Base-by-base conservation (phyloP, 2,113 vertebrate species). In the Ploceus nigricollis region DNA sequence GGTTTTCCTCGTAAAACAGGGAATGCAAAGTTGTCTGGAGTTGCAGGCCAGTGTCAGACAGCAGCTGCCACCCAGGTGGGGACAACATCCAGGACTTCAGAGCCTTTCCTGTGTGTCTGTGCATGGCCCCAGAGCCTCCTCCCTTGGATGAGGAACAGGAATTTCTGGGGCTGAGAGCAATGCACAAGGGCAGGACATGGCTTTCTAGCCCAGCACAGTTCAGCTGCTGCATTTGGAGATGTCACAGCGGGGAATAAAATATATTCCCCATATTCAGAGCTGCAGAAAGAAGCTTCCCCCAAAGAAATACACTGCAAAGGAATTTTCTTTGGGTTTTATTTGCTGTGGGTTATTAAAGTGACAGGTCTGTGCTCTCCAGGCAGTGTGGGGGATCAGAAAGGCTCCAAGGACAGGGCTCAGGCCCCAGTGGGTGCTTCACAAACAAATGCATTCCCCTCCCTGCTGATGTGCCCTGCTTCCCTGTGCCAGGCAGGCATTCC, bases 291-390 rank as follows among this genome's bases (percentile, higher is more conserved):
- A 47, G 20, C 30, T 56, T 80, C 70, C 64, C 71, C 70, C 69
- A 72, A 78, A 80, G 45, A 95, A 96, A 80, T 23, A 51, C 16
- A 30, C 69, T 3, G 2, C 37, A 78, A 73, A 63, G 76, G 35
- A 31, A 33, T 85, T 71, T 60, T 79, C 72, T 76, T 35, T 20
- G 19, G 7, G 6, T 90, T 94, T 92, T 96, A 53, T 97, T 97
- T 96, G 68, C 68, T 93, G 13, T 68, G 87, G 71, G 47, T 83
- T 83, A 82, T 93, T 94, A 30, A 86, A 91, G 90, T 63, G 86
- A 44, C 71, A 50, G 16, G 40, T 4, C 78, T 56, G 63, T 90
- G 76, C 65, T 70, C 8, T 16, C 51, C 60, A 4, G 63, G 85
- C 91, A 23, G 87, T 23, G 71, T 13, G 11, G 73, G 56, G 91